Evolutionary conservation across 2,888 invertebrate genomes (phyloP), one percentile per base, ranked within the genome.

Genomic region (Palloptera scutellata): DNA sequence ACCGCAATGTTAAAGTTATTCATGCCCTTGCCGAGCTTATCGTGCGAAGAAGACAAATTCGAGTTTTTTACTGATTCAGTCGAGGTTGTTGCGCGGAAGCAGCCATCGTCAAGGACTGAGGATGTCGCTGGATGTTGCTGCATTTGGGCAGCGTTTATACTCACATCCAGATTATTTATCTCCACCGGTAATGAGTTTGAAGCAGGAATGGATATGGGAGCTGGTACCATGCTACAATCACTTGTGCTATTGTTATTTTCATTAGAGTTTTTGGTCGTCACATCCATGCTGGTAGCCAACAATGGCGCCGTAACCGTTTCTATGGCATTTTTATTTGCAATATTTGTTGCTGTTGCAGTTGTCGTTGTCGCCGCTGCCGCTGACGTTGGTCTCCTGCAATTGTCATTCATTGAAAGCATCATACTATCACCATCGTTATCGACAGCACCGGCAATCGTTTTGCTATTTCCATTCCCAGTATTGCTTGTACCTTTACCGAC

Each of bases 331-430:
- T 19, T 62, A 13, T 55, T 70, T 62, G 54, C 58, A 61, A 48
- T 54, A 68, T 51, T 61, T 70, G 66, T 69, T 62, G 19, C 52
- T 60, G 13, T 64, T 54, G 58, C 54, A 59, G 64, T 65, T 61
- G 66, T 63, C 59, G 55, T 57, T 43, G 64, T 61, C 17, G 57
- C 48, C 40, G 54, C 61, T 20, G 68, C 61, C 61, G 60, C 60
- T 54, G 65, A 61, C 67, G 59, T 61, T 64, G 67, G 58, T 67
- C 66, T 72, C 69, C 72, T 73, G 71, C 71, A 72, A 63, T 71
- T 66, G 67, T 72, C 55, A 55, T 63, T 55, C 30, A 52, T 51
- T 42, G 58, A 42, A 41, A 58, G 30, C 52, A 60, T 30, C 17
- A 62, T 52, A 54, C 42, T 53, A 68, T 58, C 53, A 43, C 73